Base-by-base conservation (phyloP, 2,797 vertebrate genomes). In the Alexandromys oeconomus region DNA sequence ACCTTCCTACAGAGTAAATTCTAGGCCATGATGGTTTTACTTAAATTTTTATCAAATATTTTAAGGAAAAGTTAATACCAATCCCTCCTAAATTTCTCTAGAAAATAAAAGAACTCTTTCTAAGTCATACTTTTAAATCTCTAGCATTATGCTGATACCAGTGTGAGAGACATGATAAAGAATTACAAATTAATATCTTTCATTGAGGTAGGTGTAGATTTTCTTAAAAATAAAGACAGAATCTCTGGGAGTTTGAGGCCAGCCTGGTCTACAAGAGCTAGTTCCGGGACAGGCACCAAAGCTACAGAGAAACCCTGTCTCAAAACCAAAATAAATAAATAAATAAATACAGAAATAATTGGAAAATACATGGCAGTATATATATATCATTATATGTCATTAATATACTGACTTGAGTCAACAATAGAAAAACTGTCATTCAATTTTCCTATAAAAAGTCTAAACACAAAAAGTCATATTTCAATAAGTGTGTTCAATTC, bases 31-130 rank as follows among this genome's bases (percentile, higher is more conserved):
- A 57, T 76, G 15, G 46, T 73, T 92, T 89, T 77, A 92, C 8
- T 89, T 76, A 54, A 5, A 74, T 80, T 77, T 89, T 87, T 82
- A 67, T 31, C 80, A 94, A 84, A 76, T 94, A 73, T 88, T 89
- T 65, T 91, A 67, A 92, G 59, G 31, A 93, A 92, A 10, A 93
- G 25, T 7, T 65, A 48, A 71, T 73, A 29, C 10, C 8, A 67
- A 48, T 59, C 21, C 13, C 46, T 87, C 34, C 71, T 27, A 87
- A 92, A 87, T 19, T 74, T 40, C 87, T 80, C 34, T 29, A 87
- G 43, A 91, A 89, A 67, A 63, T 34, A 59, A 87, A 87, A 69
- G 8, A 17, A 84, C 1, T 57, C 73, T 69, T 91, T 19, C 14
- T 34, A 93, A 89, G 10, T 74, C 46, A 78, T 61, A 87, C 54